Conservation (phyloP, 2,113 vertebrate species). For the Silurus glanis region DNA sequence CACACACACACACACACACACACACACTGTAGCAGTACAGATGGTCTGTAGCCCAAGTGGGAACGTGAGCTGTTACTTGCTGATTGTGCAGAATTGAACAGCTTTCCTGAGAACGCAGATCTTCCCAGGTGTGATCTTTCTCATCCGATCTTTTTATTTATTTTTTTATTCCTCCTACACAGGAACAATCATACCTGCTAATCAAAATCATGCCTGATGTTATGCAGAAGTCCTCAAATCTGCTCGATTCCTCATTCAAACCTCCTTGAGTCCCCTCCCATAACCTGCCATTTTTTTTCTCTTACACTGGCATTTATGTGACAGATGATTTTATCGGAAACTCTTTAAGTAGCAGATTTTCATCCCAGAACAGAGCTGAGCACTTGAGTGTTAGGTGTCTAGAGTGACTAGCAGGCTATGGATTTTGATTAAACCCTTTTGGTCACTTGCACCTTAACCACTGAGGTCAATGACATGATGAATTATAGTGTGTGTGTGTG, state of each 20-base stretch:
- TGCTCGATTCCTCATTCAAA: background rate
- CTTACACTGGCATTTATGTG: background rate
- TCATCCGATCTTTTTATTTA: constrained; percentile 23
- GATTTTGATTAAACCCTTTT: background rate
- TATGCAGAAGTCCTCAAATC: background rate
- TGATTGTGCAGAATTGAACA: constrained; percentile 62
- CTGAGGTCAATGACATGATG: background rate
- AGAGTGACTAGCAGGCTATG: background rate
- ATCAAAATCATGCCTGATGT: background rate
- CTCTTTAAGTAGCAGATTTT: background rate
- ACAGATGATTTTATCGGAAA: background rate
- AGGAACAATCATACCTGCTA: constrained; percentile 18
- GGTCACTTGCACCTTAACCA: background rate
- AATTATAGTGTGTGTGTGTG: background rate
- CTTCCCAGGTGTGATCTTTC: constrained; percentile 31
- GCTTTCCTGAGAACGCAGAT: constrained; percentile 54
- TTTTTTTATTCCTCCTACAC: background rate
- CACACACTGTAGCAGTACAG: constrained; percentile 48
- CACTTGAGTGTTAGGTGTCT: background rate
- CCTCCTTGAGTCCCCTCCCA: background rate
- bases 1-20: constrained; percentile 2
- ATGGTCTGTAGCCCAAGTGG: constrained; percentile 60
- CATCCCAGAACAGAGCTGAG: background rate
- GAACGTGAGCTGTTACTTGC: constrained; percentile 58
- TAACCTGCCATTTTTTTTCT: background rate